A percentile compares a stretch with the other conserved stretches of the same genome.
phyloP scores from a whole-genome alignment of 1,140 invertebrate genomes.

The Zeugodacus cucurbitae region DNA sequence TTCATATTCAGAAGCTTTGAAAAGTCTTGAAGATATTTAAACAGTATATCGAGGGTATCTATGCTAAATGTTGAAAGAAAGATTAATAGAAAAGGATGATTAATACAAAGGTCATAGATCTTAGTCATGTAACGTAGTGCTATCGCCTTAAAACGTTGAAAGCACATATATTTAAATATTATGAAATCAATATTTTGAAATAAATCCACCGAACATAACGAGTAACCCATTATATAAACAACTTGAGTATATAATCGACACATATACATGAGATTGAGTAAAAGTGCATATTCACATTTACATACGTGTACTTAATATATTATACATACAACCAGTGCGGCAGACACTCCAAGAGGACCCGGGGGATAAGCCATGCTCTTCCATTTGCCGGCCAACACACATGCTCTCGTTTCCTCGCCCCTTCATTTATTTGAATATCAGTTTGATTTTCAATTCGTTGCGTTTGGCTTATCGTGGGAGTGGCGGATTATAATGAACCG shows the following conservation, averaged over 20 bases:
- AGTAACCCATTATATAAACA: neutral
- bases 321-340: neutral
- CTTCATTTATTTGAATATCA: neutral
- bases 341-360: neutral
- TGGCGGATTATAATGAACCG: slow-evolving; percentile 26
- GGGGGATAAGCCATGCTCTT: neutral
- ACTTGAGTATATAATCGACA: too few relatives aligned
- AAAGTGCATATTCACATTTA: slow-evolving; percentile 53
- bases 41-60: too few relatives aligned
- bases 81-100: too few relatives aligned
- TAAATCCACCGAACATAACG: too few relatives aligned
- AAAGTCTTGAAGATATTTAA: too few relatives aligned
- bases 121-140: too few relatives aligned
- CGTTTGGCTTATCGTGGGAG: neutral
- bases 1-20: too few relatives aligned
- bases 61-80: too few relatives aligned
- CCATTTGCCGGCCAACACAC: neutral
- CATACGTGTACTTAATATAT: neutral
- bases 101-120: too few relatives aligned
- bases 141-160: too few relatives aligned
- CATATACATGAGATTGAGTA: slow-evolving; percentile 29
- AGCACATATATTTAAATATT: too few relatives aligned
- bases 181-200: too few relatives aligned
- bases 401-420: neutral
- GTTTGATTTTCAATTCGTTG: slow-evolving; percentile 26